Percentiles rank a stretch among this genome's conserved stretches.
Evolutionary conservation across 2,888 invertebrate species (phyloP).

Genomic region (Laothoe populi): DNA sequence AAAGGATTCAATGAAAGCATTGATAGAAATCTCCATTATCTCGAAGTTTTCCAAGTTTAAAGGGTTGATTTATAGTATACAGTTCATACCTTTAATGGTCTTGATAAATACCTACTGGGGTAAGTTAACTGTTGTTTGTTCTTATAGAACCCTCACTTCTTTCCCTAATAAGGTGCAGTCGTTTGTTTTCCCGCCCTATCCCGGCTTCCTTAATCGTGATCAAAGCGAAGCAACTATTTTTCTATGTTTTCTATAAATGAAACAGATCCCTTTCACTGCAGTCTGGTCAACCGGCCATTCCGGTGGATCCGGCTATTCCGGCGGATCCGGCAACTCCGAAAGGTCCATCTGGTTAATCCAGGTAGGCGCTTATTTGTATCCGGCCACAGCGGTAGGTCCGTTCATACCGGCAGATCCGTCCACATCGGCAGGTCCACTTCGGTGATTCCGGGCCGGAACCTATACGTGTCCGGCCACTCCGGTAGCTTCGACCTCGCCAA

Average conservation of each 20-base stretch:
- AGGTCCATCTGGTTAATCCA: not conserved
- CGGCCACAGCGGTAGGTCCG: conserved; percentile 20
- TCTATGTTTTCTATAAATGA: conserved; percentile 14
- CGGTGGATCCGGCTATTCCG: conserved; percentile 23
- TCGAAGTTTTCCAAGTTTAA: no score
- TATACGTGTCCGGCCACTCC: not conserved
- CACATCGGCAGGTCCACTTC: not conserved
- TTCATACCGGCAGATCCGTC: not conserved
- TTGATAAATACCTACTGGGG: no score
- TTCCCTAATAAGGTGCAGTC: not conserved
- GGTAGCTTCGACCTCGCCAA: conserved; percentile 32
- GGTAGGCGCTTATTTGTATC: no score
- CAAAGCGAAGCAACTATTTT: not conserved
- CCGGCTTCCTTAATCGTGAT: not conserved
- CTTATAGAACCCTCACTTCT: not conserved
- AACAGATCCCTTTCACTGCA: conserved; percentile 27
- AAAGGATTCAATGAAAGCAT: no score
- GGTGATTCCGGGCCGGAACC: not conserved
- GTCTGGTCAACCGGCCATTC: not conserved
- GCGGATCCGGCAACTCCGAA: not conserved
- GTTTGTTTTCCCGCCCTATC: not conserved
- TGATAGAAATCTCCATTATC: no score
- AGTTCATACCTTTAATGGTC: no score
- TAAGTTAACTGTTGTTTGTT: not conserved
- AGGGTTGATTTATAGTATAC: no score